Conservation (phyloP, 2,888 invertebrate genomes). For the Phyllotreta striolata region DNA sequence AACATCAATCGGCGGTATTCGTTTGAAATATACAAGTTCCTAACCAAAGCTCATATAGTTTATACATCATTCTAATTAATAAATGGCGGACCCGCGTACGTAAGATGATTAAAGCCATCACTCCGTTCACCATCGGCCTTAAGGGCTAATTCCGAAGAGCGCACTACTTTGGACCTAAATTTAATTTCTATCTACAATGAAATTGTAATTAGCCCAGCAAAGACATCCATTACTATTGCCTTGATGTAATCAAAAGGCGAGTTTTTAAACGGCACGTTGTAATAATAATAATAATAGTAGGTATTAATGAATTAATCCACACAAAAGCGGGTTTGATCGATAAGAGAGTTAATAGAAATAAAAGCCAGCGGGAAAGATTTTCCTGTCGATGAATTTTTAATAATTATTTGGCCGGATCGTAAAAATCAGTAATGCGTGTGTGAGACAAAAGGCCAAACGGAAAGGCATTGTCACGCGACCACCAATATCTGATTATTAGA, state of each 20-base stretch:
- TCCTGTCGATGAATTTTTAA: constrained; percentile 15
- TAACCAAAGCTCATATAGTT: constrained; percentile 54
- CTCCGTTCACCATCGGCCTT: constrained; percentile 47
- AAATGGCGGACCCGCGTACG: constrained; percentile 55
- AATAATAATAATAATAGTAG: too few relatives aligned
- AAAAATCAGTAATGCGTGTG: constrained; percentile 44
- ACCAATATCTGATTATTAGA: constrained; percentile 46
- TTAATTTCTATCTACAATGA: constrained; percentile 21
- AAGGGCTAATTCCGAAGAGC: constrained; percentile 33
- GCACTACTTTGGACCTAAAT: constrained; percentile 32
- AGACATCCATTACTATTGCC: constrained; percentile 21
- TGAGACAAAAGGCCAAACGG: constrained; percentile 28
- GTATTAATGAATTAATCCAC: too few relatives aligned
- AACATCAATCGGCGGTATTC: constrained; percentile 54
- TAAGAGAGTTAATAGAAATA: too few relatives aligned
- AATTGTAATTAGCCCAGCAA: constrained; percentile 18
- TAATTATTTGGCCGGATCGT: constrained; percentile 22
- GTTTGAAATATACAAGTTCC: constrained; percentile 55
- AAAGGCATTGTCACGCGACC: constrained; percentile 46
- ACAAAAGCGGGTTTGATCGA: too few relatives aligned
- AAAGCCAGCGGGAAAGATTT: background rate
- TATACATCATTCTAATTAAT: constrained; percentile 61
- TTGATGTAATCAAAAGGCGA: background rate
- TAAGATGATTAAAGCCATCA: constrained; percentile 54
- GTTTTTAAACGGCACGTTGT: too few relatives aligned